Evolutionary conservation across 2,888 invertebrate genomes (phyloP).

Genomic region (Drosophila meridiana): DNA sequence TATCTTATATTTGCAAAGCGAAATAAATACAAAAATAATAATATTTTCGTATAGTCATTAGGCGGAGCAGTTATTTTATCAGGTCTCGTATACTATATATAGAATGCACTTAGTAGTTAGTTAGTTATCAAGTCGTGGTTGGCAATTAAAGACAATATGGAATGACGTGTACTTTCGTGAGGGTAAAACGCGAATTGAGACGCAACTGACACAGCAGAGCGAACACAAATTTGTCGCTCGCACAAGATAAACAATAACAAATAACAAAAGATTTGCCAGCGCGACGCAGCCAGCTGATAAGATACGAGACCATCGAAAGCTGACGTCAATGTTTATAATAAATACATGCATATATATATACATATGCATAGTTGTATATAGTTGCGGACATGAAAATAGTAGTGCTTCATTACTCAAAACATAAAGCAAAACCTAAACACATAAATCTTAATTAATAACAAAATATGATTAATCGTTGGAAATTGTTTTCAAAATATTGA

Average conservation of each 20-base stretch:
- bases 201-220: slow-evolving; percentile 57
- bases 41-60: background rate
- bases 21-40: background rate
- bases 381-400: too few species aligned
- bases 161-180: slow-evolving; percentile 68
- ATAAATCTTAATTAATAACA: too few species aligned
- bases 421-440: too few species aligned
- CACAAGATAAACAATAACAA: slow-evolving; percentile 56
- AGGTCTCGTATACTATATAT: background rate
- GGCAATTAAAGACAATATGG: background rate
- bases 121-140: background rate
- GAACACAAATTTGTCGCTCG: slow-evolving; percentile 2
- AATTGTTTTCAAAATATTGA: too few species aligned
- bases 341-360: background rate
- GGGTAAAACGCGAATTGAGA: slow-evolving; percentile 46
- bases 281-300: slow-evolving; percentile 41
- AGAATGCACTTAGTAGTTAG: background rate
- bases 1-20: slow-evolving; percentile 4
- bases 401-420: too few species aligned
- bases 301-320: slow-evolving; percentile 31
- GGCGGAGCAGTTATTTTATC: background rate
- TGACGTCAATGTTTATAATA: slow-evolving; percentile 38
- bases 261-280: slow-evolving; percentile 27
- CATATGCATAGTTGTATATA: background rate
- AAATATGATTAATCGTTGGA: too few species aligned